Base-by-base conservation (phyloP, 2,797 vertebrate species). In the Ciconia nigra region DNA sequence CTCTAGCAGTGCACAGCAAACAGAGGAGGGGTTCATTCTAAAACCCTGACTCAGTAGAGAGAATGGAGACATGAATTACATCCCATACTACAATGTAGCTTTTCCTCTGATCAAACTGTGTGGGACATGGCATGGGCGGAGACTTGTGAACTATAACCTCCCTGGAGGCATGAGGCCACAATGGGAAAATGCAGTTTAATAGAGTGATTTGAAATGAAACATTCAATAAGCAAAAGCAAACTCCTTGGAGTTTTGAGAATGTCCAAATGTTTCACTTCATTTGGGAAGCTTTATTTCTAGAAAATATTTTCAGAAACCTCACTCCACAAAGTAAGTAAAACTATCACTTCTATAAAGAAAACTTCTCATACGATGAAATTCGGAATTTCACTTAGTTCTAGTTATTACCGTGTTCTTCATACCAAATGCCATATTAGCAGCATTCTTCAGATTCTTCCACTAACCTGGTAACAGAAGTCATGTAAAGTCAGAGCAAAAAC, bases 111-210 rank as follows among this genome's bases (percentile, higher is more conserved):
- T 52, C 59, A 28, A 13, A 31, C 18, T 16, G 7, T n/a, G 80
- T 22, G 59, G 67, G 88, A 77, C 55, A 66, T 1, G 2, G 59
- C 82, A 72, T 10, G 31, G 70, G 88, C 94, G 81, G 84, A 89
- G 74, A 62, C 20, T 51, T 13, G n/a, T 65, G 90, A 93, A 63
- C 15, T 42, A 2, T 17, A 70, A 73, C 44, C 74, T 90, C 83
- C 93, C 88, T 35, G 61, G 46, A 87, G 92, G 74, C 59, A 47
- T 12, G 57, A 87, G 77, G 86, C 90, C 88, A 77, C 88, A 88
- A 57, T 6, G 86, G 90, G 93, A 94, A 96, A 97, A 96, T 13
- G 67, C 33, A 87, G 55, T 70, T 90, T 44, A 82, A 79, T 8
- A 33, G 7, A 63, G 70, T 4, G 88, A 90, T 63, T 42, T 55